Conservation (phyloP, 64 coral and sea anemone genomes). For the Porites australiensis region DNA sequence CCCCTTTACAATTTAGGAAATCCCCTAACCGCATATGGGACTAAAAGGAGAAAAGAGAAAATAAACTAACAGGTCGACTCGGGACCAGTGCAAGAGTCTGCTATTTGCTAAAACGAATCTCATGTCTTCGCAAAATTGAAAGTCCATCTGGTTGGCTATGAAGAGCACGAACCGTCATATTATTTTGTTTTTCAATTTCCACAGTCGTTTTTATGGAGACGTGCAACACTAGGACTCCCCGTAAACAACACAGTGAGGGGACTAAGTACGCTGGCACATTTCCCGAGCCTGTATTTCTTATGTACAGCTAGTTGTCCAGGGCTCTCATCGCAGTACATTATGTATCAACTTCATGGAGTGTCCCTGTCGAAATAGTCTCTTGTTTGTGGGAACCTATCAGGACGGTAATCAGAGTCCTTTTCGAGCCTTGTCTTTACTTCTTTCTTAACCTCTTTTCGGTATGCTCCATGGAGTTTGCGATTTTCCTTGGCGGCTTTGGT, state of each 20-base stretch:
- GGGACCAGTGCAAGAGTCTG: background rate
- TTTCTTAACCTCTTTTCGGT: conserved; percentile 54
- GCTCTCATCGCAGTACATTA: background rate
- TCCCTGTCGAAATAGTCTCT: conserved; percentile 65
- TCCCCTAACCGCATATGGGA: no score
- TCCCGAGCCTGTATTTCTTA: background rate
- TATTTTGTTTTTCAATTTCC: conserved; percentile 21
- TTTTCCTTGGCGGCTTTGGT: conserved; percentile 39
- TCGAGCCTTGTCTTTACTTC: conserved; percentile 42
- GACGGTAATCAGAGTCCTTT: conserved; percentile 47
- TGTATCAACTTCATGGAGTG: background rate
- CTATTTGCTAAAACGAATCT: background rate
- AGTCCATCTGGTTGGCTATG: conserved; percentile 24
- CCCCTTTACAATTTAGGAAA: no score
- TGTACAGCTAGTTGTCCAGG: background rate
- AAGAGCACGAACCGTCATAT: conserved; percentile 10
- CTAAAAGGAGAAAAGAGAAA: background rate
- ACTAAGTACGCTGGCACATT: conserved; percentile 11
- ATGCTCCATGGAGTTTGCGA: conserved; percentile 35
- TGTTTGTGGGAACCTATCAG: conserved; percentile 51
- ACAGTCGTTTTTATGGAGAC: background rate
- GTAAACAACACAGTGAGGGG: background rate
- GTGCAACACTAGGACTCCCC: background rate
- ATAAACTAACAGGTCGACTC: conserved; percentile 9
- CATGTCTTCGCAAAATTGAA: conserved; percentile 5